Base-by-base conservation (phyloP, 2,888 invertebrate genomes). In the Eupithecia subfuscata region DNA sequence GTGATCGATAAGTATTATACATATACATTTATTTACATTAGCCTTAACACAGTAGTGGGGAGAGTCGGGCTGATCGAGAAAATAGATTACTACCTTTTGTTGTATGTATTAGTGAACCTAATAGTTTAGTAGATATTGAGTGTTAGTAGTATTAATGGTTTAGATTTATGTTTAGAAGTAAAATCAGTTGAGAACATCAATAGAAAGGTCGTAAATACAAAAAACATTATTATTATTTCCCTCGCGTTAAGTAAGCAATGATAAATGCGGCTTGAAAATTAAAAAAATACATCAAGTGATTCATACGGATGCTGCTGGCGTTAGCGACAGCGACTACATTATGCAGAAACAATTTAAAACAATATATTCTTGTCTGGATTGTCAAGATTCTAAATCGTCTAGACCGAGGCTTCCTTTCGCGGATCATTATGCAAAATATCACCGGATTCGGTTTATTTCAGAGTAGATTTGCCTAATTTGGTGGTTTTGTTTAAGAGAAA, bases 401-500 rank as follows among this genome's bases (percentile, higher is more conserved):
- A 77, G 74, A 77, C 77, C 30, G 43, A 18, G n/a, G 37, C 75
- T 75, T 75, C 69, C 75, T 70, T 69, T 74, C 56, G 30, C 60
- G 69, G 34, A 34, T 70, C 69, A 43, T 73, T 70, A 77, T 73
- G 72, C 70, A 52, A 73, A 72, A 60, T 37, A 74, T 74, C 45
- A 25, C 52, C 70, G 48, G 7, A 64, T 43, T 70, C 64, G 40
- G 67, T 43, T 43, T 56, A 65, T 71, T 65, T 48, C 45, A 14
- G 30, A 48, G 65, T 65, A 37, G 18, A 48, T 71, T 64, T 64
- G 16, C 18, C 18, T 71, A 34, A 63, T 37, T 45, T 71, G 43
- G 25, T 18, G 22, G 14, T 43, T 40, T 43, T n/a, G 40, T 67
- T 67, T 43, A 25, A 43, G 12, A 64, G 9, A 34, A 64, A n/a